Evolutionary conservation across 2,113 vertebrate species (phyloP).

Genomic region (Bos taurus): ARS-UCD2.0 NC_037336.1:55535001-55535500

Average conservation of each 20-base stretch:
- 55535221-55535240: not conserved
- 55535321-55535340: not conserved
- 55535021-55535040: not conserved
- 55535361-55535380: not conserved
- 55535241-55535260: not conserved
- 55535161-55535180: not conserved
- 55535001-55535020: not conserved
- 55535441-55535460: not conserved
- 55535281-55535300: not conserved
- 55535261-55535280: not conserved
- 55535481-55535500: not conserved
- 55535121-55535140: not conserved
- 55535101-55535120: not conserved
- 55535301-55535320: not conserved
- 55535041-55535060: not conserved
- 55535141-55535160: not conserved
- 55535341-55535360: not conserved
- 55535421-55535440: not conserved
- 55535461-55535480: not conserved
- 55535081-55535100: not conserved
- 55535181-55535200: not conserved
- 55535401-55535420: not conserved
- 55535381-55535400: not conserved
- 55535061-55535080: not conserved
- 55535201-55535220: not conserved